These are phyloP conservation scores for Aricia artaxerxes DNA, from an alignment of 2,888 invertebrate species.

Conservation along the genomic window DNA sequence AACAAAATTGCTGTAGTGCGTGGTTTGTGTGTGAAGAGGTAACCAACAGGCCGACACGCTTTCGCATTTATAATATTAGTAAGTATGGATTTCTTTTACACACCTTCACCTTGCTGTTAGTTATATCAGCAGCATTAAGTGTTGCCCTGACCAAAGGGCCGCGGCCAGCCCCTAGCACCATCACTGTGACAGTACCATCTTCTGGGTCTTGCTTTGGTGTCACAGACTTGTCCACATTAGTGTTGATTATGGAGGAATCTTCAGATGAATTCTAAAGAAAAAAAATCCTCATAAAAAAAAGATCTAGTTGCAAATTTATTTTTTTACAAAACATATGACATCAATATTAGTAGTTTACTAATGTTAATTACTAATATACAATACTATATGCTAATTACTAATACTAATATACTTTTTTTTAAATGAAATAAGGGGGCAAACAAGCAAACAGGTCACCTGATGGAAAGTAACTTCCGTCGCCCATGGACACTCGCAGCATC, in stretches of 20 bases:
- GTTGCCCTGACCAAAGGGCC: conserved; percentile 97
- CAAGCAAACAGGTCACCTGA: too few species aligned
- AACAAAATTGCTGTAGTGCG: too few species aligned
- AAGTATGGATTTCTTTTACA: not conserved
- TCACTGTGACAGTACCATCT: conserved; percentile 80
- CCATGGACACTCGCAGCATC: too few species aligned
- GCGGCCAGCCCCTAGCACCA: conserved; percentile 96
- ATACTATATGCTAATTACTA: too few species aligned
- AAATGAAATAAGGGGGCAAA: too few species aligned
- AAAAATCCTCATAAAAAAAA: too few species aligned
- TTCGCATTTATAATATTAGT: not conserved
- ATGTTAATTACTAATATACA: too few species aligned
- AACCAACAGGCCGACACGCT: not conserved
- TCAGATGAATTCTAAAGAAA: conserved; percentile 37
- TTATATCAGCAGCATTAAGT: conserved; percentile 88
- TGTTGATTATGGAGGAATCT: conserved; percentile 35
- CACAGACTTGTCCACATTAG: conserved; percentile 41
- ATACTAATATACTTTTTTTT: too few species aligned
- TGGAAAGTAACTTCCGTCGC: too few species aligned
- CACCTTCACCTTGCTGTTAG: conserved; percentile 85
- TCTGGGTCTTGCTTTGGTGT: conserved; percentile 49
- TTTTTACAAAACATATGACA: too few species aligned
- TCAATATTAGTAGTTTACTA: too few species aligned
- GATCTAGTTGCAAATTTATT: not conserved
- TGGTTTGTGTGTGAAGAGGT: too few species aligned